Evolutionary conservation across 1,140 invertebrate genomes (phyloP).

Genomic region (Semibalanus balanoides): DNA sequence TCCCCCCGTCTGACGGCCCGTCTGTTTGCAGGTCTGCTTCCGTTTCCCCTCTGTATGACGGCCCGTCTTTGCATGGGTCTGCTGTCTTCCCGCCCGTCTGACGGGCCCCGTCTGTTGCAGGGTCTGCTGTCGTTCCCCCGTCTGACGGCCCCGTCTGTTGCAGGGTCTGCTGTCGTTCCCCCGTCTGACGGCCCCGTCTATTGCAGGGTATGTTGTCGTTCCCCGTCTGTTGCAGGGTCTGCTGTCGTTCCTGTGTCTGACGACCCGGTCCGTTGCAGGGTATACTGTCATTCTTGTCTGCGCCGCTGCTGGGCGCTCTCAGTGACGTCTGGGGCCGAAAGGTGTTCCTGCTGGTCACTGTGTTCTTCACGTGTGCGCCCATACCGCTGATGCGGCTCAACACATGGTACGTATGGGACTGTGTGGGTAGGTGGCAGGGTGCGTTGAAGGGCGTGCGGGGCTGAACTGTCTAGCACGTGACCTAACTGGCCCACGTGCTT

Average conservation of each 20-base stretch:
- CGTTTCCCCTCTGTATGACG: slow-evolving; percentile 4
- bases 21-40: too few relatives aligned
- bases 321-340: slow-evolving; percentile 98
- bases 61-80: background rate
- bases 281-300: slow-evolving; percentile 89
- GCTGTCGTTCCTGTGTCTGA: background rate
- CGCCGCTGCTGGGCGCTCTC: slow-evolving; percentile 88
- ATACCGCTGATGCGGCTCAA: slow-evolving; percentile 98
- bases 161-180: slow-evolving; percentile 93
- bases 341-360: slow-evolving; percentile 93
- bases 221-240: background rate
- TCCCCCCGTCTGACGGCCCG: too few relatives aligned
- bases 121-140: background rate
- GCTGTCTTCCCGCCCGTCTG: background rate
- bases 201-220: background rate
- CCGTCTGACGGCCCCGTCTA: slow-evolving; percentile 30
- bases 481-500: too few relatives aligned
- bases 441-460: too few relatives aligned
- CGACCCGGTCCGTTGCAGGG: slow-evolving; percentile 46
- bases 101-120: slow-evolving; percentile 8
- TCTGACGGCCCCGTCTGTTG: slow-evolving; percentile 10
- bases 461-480: too few relatives aligned
- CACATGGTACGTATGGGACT: slow-evolving; percentile 51
- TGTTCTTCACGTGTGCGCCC: slow-evolving; percentile 97
- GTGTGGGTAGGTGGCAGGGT: too few relatives aligned